Evolutionary conservation across 2,888 invertebrate genomes (phyloP).

Genomic region (Heteromyza rotundicornis): DNA sequence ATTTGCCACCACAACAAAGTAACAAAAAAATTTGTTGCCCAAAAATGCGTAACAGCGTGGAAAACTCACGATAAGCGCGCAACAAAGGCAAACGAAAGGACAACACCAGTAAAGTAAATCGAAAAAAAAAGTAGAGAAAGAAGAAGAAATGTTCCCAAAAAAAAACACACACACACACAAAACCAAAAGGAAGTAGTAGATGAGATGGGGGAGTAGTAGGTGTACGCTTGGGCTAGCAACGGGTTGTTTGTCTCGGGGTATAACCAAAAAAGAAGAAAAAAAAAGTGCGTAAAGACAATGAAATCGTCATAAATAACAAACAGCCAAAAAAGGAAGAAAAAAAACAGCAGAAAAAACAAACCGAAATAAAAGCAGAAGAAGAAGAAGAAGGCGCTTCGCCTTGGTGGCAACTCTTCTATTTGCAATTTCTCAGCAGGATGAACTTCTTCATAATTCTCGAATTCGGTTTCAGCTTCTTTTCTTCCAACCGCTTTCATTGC

Average conservation of each 20-base stretch:
- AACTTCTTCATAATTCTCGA: too few relatives aligned
- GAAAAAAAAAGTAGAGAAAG: conserved; percentile 21
- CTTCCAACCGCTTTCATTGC: too few relatives aligned
- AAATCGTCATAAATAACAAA: conserved; percentile 50
- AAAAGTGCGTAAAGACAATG: conserved; percentile 48
- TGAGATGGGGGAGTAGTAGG: too few relatives aligned
- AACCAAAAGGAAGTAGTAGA: too few relatives aligned
- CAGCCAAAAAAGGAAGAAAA: conserved; percentile 29
- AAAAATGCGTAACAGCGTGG: conserved; percentile 50
- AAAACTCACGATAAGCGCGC: conserved; percentile 48
- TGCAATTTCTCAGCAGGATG: too few relatives aligned
- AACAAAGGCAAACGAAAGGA: conserved; percentile 35
- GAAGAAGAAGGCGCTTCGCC: too few relatives aligned
- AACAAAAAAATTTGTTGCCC: conserved; percentile 6
- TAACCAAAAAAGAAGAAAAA: conserved; percentile 40
- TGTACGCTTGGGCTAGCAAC: too few relatives aligned
- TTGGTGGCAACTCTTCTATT: too few relatives aligned
- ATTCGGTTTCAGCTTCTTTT: too few relatives aligned
- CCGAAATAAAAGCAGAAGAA: conserved; percentile 10
- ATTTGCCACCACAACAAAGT: conserved; percentile 8
- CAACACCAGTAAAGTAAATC: conserved; percentile 29
- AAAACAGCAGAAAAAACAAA: conserved; percentile 11
- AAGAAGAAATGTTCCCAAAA: background rate
- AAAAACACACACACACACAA: too few relatives aligned
- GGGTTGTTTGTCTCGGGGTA: too few relatives aligned